Conservation (phyloP, 2,113 vertebrate species). For the Cricetomys ansorgei region DNA sequence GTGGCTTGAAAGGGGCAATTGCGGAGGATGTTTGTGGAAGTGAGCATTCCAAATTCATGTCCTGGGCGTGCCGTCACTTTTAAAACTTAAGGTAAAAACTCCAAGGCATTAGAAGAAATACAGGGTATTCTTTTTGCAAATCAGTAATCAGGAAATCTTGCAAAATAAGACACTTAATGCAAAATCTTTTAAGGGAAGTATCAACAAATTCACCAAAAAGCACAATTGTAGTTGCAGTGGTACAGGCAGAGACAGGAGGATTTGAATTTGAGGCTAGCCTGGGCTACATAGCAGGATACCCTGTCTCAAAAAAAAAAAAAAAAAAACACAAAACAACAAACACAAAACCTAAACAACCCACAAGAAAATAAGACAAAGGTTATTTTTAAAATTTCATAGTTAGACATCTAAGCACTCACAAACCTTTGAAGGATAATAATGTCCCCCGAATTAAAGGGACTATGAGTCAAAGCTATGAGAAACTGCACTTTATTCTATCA, state of each 20-base stretch:
- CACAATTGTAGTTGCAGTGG: neutral
- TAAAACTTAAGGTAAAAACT: conserved; percentile 9
- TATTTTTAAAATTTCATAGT: neutral
- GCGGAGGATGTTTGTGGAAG: neutral
- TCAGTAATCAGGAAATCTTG: neutral
- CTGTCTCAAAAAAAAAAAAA: neutral
- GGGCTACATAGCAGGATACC: neutral
- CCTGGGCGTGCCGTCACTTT: neutral
- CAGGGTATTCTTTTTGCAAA: neutral
- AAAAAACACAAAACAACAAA: neutral
- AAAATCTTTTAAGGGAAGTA: neutral
- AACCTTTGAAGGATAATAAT: neutral
- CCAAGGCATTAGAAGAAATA: neutral
- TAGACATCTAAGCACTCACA: neutral
- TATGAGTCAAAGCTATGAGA: neutral
- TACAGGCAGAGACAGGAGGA: neutral
- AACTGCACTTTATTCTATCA: neutral
- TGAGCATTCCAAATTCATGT: neutral
- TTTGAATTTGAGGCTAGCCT: neutral
- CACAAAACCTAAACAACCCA: neutral
- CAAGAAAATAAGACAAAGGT: neutral
- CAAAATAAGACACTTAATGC: neutral
- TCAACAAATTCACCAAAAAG: neutral
- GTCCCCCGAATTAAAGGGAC: neutral
- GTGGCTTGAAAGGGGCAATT: neutral